A percentile compares a stretch with the other conserved stretches of the same genome.
These are phyloP conservation scores for Euura saliciscinereae DNA, from an alignment of 1,140 invertebrate genomes.

Conservation along the genomic window DNA sequence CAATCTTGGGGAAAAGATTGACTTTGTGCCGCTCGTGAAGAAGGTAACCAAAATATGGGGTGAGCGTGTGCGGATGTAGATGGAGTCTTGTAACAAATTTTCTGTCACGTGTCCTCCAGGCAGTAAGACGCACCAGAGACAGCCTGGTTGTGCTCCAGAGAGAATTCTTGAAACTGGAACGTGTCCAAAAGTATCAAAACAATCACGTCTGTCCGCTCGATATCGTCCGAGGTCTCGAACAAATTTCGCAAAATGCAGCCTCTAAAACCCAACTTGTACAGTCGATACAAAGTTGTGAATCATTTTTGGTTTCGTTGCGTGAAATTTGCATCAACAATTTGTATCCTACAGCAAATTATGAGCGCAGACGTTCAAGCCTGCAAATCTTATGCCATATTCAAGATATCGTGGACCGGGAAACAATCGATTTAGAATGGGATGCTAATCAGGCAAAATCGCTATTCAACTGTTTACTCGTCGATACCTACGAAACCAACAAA, in stretches of 20 bases:
- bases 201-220: constrained; percentile 33
- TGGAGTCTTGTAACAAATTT: constrained; percentile 12
- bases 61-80: constrained; percentile 13
- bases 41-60: constrained; percentile 58
- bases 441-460: constrained; percentile 56
- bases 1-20: constrained; percentile 75
- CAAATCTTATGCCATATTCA: constrained; percentile 54
- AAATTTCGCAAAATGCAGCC: constrained; percentile 34
- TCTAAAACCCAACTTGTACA: constrained; percentile 34
- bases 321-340: constrained; percentile 65
- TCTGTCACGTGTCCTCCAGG: constrained; percentile 27
- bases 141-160: constrained; percentile 41
- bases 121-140: constrained; percentile 47
- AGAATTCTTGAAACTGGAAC: constrained; percentile 34
- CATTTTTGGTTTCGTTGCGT: constrained; percentile 61
- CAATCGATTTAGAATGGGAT: constrained; percentile 36
- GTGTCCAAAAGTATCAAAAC: constrained; percentile 22
- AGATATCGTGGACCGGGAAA: constrained; percentile 37
- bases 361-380: constrained; percentile 69
- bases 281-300: constrained; percentile 34
- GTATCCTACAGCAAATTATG: constrained; percentile 73
- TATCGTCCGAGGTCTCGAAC: constrained; percentile 32
- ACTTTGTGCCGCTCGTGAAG: constrained; percentile 65
- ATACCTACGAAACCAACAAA: constrained; percentile 84
- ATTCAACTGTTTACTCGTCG: constrained; percentile 65